Percentiles rank a stretch among this genome's conserved stretches.
These are phyloP conservation scores for Apostichopus japonicus DNA, from an alignment of 35 echinoderm and acorn worm genomes.

Conservation along the genomic window DNA sequence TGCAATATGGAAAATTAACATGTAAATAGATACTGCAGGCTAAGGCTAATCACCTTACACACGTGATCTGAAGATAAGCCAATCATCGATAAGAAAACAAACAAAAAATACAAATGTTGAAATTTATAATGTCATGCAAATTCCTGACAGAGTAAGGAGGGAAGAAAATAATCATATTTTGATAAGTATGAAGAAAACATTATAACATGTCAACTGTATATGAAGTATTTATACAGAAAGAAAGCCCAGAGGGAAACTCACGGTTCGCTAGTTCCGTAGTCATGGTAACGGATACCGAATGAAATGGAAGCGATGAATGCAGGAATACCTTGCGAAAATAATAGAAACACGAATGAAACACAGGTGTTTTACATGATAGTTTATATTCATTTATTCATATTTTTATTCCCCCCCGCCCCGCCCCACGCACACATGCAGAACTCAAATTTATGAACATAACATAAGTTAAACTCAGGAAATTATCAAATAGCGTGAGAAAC, in stretches of 20 bases:
- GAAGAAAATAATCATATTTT: no score
- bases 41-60: conserved; percentile 36
- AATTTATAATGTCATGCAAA: no score
- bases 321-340: conserved; percentile 57
- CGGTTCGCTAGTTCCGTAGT: conserved; percentile 67
- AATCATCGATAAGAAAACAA: no score
- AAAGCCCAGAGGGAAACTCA: conserved; percentile 20
- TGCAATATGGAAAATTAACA: background rate
- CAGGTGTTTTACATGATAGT: background rate
- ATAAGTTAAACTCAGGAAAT: no score
- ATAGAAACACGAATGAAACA: background rate
- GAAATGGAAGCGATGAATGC: conserved; percentile 61
- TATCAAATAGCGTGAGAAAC: no score
- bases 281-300: conserved; percentile 53
- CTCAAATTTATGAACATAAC: no score
- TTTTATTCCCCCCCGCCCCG: no score
- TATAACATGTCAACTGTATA: no score
- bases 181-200: no score
- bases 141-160: no score
- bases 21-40: conserved; percentile 73
- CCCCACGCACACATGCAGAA: no score
- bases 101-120: no score
- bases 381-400: background rate
- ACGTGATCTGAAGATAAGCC: conserved; percentile 33
- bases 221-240: background rate